Conservation (phyloP, 2,113 vertebrate genomes). For the Saiga tatarica region DNA sequence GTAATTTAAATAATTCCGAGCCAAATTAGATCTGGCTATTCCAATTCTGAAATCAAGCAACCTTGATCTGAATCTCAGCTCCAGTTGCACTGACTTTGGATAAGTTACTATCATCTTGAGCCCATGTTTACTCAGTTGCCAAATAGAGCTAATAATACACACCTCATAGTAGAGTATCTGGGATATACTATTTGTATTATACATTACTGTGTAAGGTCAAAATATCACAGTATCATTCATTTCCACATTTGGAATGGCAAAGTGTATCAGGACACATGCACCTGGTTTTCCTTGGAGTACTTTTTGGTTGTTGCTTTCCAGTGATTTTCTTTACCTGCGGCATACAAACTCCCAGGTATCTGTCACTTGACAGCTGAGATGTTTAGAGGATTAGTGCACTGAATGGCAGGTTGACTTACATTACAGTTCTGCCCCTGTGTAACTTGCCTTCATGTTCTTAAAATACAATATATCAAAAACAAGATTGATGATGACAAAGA, state of each 20-base stretch:
- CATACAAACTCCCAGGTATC: conserved; percentile 83
- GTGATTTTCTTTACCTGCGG: conserved; percentile 84
- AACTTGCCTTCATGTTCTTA: conserved; percentile 76
- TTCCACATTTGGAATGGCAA: conserved; percentile 27
- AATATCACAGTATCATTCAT: background rate
- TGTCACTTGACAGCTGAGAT: conserved; percentile 87
- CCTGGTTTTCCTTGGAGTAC: conserved; percentile 69
- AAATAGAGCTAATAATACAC: background rate
- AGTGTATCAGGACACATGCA: conserved; percentile 26
- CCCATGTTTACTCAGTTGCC: background rate
- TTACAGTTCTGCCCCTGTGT: conserved; percentile 83
- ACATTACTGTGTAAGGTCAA: background rate
- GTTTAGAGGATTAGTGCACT: conserved; percentile 84
- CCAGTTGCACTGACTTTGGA: background rate
- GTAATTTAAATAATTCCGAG: background rate
- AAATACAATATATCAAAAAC: conserved; percentile 67
- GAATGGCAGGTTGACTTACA: conserved; percentile 89
- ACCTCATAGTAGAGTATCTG: background rate
- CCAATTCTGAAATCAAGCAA: background rate
- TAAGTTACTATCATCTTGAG: background rate
- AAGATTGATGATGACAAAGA: conserved; percentile 64
- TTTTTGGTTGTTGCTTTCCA: conserved; percentile 72
- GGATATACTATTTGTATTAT: background rate
- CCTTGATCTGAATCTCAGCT: background rate
- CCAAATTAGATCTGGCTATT: background rate